These are phyloP conservation scores for Oncorhynchus tshawytscha DNA, from an alignment of 2,113 vertebrate genomes.

Conservation along the genomic window DNA sequence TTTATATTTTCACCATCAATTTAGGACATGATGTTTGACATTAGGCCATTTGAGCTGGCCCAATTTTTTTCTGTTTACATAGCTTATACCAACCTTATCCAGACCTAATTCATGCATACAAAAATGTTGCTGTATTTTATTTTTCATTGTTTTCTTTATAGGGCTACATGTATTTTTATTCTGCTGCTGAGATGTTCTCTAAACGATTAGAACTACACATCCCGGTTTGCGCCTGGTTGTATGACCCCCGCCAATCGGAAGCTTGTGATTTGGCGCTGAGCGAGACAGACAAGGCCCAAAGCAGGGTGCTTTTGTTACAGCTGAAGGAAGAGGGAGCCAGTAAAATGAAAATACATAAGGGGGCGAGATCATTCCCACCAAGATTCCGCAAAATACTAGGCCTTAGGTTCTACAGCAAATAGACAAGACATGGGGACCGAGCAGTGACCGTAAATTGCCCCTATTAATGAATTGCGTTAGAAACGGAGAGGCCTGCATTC, in stretches of 20 bases:
- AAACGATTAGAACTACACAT: conserved; percentile 68
- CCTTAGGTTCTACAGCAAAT: conserved; percentile 54
- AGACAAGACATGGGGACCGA: conserved; percentile 64
- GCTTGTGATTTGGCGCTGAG: conserved; percentile 66
- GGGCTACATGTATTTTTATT: not conserved
- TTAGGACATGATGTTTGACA: no score
- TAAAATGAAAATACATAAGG: conserved; percentile 53
- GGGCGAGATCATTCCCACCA: conserved; percentile 34
- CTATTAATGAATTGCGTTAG: conserved; percentile 65
- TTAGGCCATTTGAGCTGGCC: no score
- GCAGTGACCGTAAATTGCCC: conserved; percentile 65
- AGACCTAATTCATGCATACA: no score
- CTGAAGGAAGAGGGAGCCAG: conserved; percentile 63
- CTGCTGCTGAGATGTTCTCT: not conserved
- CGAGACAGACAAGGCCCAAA: conserved; percentile 51
- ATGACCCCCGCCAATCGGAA: conserved; percentile 61
- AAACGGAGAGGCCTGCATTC: conserved; percentile 68
- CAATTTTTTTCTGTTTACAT: no score
- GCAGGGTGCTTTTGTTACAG: conserved; percentile 68
- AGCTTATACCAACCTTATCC: no score
- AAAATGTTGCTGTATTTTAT: no score
- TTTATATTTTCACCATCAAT: no score
- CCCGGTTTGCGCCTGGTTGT: conserved; percentile 64
- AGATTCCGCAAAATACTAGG: conserved; percentile 57
- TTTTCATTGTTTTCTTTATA: not conserved